Evolutionary conservation across 2,113 vertebrate species (phyloP).

Genomic region (Seriola quinqueradiata): DNA sequence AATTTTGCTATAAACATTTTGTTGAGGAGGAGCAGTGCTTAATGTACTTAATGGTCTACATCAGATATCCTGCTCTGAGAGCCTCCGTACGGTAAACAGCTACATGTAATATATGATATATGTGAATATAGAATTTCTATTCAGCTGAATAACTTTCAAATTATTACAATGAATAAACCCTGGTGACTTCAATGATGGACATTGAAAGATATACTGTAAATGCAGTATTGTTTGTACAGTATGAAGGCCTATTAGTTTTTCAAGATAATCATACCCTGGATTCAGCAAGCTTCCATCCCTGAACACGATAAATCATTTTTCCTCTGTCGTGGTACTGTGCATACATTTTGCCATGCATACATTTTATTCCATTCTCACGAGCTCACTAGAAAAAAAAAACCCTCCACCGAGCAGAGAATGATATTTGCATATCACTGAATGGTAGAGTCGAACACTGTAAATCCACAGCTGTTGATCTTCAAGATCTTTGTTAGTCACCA

Average conservation of each 20-base stretch:
- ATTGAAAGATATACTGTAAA: background rate
- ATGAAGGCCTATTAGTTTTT: constrained; percentile 5
- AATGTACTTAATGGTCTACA: too few species aligned
- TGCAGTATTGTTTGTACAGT: background rate
- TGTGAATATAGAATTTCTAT: background rate
- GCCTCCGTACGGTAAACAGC: background rate
- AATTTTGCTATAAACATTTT: too few species aligned
- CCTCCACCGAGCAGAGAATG: constrained; percentile 24
- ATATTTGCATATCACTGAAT: constrained; percentile 69
- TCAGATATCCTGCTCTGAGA: too few species aligned
- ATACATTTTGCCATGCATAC: constrained; percentile 45
- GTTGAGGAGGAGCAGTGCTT: too few species aligned
- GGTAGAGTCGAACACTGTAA: constrained; percentile 57
- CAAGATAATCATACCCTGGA: constrained; percentile 14
- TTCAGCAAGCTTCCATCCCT: background rate
- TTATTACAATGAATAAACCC: background rate
- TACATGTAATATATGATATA: background rate
- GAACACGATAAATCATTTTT: constrained; percentile 25
- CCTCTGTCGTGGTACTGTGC: constrained; percentile 11
- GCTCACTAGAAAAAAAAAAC: constrained; percentile 11
- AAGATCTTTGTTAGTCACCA: constrained; percentile 53
- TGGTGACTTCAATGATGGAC: background rate
- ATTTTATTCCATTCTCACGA: constrained; percentile 26
- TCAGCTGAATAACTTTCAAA: background rate
- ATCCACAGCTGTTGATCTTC: constrained; percentile 63